phyloP scores from a whole-genome alignment of 1,140 invertebrate genomes.

The Sycobia sp. region DNA sequence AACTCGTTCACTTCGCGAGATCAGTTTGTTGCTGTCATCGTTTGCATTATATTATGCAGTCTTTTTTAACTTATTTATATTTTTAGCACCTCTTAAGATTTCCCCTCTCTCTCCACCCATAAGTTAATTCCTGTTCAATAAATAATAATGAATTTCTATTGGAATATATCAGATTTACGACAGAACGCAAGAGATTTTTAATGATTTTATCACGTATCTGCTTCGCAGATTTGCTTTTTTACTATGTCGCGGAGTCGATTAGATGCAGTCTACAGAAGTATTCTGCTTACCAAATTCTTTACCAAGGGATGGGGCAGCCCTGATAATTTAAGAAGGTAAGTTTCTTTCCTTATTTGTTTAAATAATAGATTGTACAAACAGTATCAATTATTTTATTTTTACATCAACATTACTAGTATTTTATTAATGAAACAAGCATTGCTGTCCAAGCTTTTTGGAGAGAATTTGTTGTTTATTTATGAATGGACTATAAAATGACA shows the following conservation, averaged over 20 bases:
- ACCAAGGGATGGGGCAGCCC: constrained; percentile 96
- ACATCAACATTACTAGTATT: no score
- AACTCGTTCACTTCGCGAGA: no score
- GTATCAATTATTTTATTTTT: neutral
- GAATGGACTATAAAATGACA: no score
- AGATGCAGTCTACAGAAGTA: constrained; percentile 87
- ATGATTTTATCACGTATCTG: constrained; percentile 4
- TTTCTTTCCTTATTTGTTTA: neutral
- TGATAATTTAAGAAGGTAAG: constrained; percentile 83
- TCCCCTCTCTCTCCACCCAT: no score
- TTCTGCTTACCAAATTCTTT: constrained; percentile 92
- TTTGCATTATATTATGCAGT: neutral
- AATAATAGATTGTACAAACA: neutral
- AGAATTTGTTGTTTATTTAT: no score
- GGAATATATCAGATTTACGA: neutral
- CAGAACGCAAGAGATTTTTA: neutral
- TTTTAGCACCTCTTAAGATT: constrained; percentile 12
- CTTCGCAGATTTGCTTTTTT: neutral
- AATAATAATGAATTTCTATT: constrained; percentile 7
- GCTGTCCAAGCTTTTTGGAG: no score
- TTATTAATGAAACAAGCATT: no score
- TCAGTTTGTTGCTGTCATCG: neutral
- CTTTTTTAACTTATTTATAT: neutral
- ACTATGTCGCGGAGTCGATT: constrained; percentile 76
- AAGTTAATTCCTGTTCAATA: neutral